phyloP scores from a whole-genome alignment of 2,113 vertebrate species.

The Zosterops hypoxanthus region DNA sequence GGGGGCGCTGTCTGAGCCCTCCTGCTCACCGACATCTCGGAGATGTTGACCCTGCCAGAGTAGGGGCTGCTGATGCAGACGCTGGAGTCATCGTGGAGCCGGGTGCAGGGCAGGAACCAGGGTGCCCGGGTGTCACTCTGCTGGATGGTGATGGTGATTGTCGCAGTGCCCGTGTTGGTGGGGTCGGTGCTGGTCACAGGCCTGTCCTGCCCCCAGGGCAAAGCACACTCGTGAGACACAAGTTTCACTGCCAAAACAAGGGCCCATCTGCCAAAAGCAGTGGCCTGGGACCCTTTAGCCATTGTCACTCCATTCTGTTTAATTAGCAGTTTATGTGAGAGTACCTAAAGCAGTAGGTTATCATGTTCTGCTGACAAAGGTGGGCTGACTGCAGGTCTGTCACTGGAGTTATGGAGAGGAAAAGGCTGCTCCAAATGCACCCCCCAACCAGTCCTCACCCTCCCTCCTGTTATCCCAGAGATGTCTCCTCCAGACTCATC shows the following conservation, averaged over 20 bases:
- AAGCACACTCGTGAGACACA: not conserved
- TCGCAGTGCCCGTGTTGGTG: conserved; percentile 72
- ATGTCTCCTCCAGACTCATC: not conserved
- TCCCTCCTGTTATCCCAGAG: not conserved
- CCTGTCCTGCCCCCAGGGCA: conserved; percentile 73
- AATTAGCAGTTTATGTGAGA: not conserved
- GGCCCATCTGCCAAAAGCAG: not conserved
- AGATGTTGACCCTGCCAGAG: conserved; percentile 78
- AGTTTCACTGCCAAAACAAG: not conserved
- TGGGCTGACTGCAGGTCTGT: not conserved
- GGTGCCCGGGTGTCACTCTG: conserved; percentile 83
- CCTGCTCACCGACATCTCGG: conserved; percentile 74
- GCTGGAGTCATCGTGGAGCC: conserved; percentile 11
- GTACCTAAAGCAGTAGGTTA: not conserved
- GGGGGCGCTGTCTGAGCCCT: not conserved
- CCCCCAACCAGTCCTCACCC: not conserved
- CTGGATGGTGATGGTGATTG: conserved; percentile 73
- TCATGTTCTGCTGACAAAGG: not conserved
- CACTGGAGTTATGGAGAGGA: not conserved
- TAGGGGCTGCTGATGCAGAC: conserved; percentile 83
- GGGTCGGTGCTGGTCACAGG: not conserved
- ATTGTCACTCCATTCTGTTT: no score
- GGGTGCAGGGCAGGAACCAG: conserved; percentile 85
- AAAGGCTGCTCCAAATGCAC: not conserved
- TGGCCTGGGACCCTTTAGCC: not conserved